These are phyloP conservation scores for Actias luna DNA, from an alignment of 2,888 invertebrate species.

Conservation along the genomic window DNA sequence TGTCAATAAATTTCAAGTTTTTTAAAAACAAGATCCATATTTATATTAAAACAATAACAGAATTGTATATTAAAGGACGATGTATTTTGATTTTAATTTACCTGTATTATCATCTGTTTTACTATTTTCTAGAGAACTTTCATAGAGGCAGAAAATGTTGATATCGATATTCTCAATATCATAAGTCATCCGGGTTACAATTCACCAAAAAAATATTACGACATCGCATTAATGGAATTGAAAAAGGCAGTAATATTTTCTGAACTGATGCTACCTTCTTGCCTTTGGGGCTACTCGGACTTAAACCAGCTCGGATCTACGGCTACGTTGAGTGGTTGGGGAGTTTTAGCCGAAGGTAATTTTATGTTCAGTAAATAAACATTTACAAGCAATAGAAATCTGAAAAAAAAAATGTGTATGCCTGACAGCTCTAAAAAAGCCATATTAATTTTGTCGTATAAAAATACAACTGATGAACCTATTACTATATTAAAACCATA, in stretches of 20 bases:
- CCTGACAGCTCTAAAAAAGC: too few relatives aligned
- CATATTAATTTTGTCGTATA: too few relatives aligned
- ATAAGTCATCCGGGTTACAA: constrained; percentile 50
- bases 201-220: constrained; percentile 53
- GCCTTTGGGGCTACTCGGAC: constrained; percentile 49
- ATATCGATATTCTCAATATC: constrained; percentile 39
- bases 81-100: not conserved
- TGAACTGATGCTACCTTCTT: constrained; percentile 51
- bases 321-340: constrained; percentile 59
- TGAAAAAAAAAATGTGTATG: too few relatives aligned
- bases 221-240: constrained; percentile 58
- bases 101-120: not conserved
- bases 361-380: too few relatives aligned
- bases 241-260: constrained; percentile 36
- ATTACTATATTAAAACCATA: too few relatives aligned
- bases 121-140: not conserved
- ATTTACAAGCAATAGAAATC: too few relatives aligned
- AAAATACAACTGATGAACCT: too few relatives aligned
- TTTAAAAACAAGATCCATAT: too few relatives aligned
- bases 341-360: constrained; percentile 49
- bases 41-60: too few relatives aligned
- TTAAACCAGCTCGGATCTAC: constrained; percentile 32
- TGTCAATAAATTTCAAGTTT: too few relatives aligned
- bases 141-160: constrained; percentile 14
- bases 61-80: too few relatives aligned